phyloP scores from a whole-genome alignment of 2,797 vertebrate genomes.

The Labeo calbasu region DNA sequence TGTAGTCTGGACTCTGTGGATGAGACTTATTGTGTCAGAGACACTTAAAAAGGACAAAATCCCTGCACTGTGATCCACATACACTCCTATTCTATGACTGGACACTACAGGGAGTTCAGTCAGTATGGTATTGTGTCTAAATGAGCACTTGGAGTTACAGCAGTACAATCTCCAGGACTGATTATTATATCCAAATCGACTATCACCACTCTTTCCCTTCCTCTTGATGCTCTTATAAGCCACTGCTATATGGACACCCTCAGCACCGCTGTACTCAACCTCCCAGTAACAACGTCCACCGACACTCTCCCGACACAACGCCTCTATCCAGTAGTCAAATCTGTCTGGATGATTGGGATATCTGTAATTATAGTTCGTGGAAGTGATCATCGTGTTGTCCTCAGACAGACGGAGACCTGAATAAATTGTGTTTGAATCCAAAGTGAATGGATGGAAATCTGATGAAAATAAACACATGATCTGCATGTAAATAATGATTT shows the following conservation, averaged over 20 bases:
- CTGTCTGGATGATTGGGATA: not conserved
- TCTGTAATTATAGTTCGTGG: fast-evolving
- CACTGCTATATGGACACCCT: not conserved
- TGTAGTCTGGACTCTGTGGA: too few species aligned
- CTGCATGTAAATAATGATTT: not conserved
- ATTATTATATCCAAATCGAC: too few species aligned
- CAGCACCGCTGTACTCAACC: not conserved
- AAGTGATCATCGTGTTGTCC: not conserved
- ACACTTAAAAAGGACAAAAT: too few species aligned
- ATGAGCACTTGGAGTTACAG: too few species aligned
- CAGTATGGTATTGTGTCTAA: too few species aligned
- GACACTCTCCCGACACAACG: not conserved
- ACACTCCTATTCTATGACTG: too few species aligned
- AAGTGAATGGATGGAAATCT: not conserved
- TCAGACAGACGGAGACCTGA: not conserved
- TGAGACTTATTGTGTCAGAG: too few species aligned
- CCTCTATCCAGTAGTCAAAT: not conserved
- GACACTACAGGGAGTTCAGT: too few species aligned
- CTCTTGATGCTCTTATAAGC: not conserved
- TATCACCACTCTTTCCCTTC: not conserved
- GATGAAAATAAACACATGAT: not conserved
- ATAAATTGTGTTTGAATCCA: not conserved
- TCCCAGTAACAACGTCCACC: slow-evolving; percentile 13
- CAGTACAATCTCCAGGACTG: too few species aligned
- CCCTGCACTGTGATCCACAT: too few species aligned